Base-by-base conservation (phyloP, 2,888 invertebrate genomes). In the Dicranocentrus wangi region DNA sequence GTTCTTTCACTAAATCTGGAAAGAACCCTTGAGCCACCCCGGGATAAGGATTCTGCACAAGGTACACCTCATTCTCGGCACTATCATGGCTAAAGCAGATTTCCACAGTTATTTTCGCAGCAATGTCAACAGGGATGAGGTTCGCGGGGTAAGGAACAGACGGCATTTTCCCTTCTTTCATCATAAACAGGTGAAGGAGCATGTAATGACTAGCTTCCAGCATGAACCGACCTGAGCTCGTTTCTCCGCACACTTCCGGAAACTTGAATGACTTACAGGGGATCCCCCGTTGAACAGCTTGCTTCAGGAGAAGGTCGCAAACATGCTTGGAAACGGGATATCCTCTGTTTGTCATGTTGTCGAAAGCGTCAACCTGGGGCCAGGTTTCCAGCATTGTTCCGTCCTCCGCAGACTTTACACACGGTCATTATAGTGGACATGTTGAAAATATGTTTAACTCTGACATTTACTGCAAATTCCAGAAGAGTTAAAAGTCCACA, bases 141-240 rank as follows among this genome's bases (percentile, higher is more conserved):
- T 73, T 73, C 2, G 28, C 8, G 15, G 63, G 73, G 1, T 55
- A 25, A 8, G 65, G 65, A 0, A 8, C 28, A 25, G 61, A 43
- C 7, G 73, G 73, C 63, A 73, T 53, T 21, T 65, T 65, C n/a
- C 65, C 65, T 15, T 65, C 73, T 10, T 53, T 65, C 27, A 73
- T 32, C n/a, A 65, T 61, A n/a, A 53, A 73, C 25, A 73, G 21
- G n/a, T 61, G 53, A n/a, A 32, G 23, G 17, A 47, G 60, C 53
- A 65, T 73, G 25, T n/a, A 17, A 53, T 65, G 65, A 13, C 73
- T 73, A 28, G 13, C 42, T 39, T 65, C 73, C n/a, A 65, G 0
- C 1, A 73, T 21, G 21, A 28, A 28, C 3, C 39, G 17, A 25
- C 53, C 53, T 0, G 63, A 58, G 5, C 25, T n/a, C 39, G 8